These are phyloP conservation scores for Sprattus sprattus DNA, from an alignment of 2,113 vertebrate genomes.

Conservation along the genomic window DNA sequence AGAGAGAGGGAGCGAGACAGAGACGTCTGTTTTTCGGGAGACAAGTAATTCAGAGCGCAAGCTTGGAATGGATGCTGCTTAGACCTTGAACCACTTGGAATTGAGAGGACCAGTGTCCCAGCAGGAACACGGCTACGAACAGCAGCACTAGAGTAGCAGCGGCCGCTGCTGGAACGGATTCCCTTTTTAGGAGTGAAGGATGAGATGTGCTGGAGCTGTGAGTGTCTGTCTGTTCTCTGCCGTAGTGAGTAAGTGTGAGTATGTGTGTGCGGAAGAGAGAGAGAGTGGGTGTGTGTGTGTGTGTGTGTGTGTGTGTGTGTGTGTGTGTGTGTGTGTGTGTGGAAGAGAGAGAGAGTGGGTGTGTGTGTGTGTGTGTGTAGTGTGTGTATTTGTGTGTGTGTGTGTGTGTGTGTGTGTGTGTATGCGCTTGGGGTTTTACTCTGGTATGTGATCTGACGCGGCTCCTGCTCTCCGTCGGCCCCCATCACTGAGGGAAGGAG, in stretches of 20 bases:
- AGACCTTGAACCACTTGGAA: background rate
- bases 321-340: conserved; percentile 25
- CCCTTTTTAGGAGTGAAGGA: conserved; percentile 36
- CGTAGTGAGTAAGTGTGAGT: background rate
- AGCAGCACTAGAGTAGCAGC: background rate
- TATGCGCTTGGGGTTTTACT: background rate
- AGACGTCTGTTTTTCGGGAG: background rate
- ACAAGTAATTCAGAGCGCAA: background rate
- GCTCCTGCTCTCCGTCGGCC: background rate
- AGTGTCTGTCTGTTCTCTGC: background rate
- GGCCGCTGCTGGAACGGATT: background rate
- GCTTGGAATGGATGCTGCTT: background rate
- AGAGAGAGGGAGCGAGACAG: background rate
- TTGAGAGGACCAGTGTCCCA: background rate
- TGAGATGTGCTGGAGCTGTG: background rate
- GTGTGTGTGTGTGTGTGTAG: background rate
- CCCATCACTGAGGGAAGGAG: background rate
- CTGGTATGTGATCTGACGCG: background rate
- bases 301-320: background rate
- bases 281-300: background rate
- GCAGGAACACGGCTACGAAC: background rate
- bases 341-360: background rate
- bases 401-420: conserved; percentile 13
- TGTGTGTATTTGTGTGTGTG: background rate
- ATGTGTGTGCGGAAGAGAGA: background rate